Conservation (phyloP, 2,797 vertebrate genomes). For the Rhinogobio ventralis region DNA sequence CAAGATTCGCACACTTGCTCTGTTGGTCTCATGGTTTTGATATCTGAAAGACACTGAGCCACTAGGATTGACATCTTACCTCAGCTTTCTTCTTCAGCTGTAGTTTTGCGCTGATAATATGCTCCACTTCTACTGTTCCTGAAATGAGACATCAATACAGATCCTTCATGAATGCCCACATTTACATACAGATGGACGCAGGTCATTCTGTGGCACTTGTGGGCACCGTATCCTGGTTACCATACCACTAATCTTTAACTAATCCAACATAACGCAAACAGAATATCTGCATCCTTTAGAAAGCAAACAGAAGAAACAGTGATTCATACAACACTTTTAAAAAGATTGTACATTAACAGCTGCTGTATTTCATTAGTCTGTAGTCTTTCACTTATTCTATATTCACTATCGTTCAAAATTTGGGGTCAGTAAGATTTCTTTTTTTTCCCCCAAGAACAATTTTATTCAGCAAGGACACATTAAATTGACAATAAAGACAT, state of each 20-base stretch:
- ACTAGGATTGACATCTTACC: slow-evolving; percentile 62
- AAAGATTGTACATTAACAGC: not conserved
- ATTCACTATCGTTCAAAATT: too few relatives aligned
- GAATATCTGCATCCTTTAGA: slow-evolving; percentile 46
- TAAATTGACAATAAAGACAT: too few relatives aligned
- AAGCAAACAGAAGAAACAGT: not conserved
- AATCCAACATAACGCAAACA: not conserved
- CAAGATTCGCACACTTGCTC: not conserved
- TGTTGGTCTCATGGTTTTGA: not conserved
- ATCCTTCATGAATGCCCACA: not conserved
- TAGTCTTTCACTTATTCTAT: not conserved
- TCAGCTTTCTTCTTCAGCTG: slow-evolving; percentile 79
- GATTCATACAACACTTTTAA: not conserved
- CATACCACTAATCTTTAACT: slow-evolving; percentile 3
- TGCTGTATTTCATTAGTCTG: too few relatives aligned
- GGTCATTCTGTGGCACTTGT: not conserved
- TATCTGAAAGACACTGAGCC: slow-evolving; percentile 1
- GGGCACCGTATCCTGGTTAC: slow-evolving; percentile 43
- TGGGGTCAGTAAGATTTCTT: too few relatives aligned
- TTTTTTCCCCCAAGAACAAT: too few relatives aligned
- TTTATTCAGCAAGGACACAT: too few relatives aligned
- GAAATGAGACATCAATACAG: slow-evolving; percentile 47
- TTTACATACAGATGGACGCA: not conserved
- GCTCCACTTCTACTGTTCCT: slow-evolving; percentile 78
- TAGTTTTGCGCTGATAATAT: slow-evolving; percentile 75